These are phyloP conservation scores for Cephus runcator DNA, from an alignment of 2,888 invertebrate genomes.

Conservation along the genomic window DNA sequence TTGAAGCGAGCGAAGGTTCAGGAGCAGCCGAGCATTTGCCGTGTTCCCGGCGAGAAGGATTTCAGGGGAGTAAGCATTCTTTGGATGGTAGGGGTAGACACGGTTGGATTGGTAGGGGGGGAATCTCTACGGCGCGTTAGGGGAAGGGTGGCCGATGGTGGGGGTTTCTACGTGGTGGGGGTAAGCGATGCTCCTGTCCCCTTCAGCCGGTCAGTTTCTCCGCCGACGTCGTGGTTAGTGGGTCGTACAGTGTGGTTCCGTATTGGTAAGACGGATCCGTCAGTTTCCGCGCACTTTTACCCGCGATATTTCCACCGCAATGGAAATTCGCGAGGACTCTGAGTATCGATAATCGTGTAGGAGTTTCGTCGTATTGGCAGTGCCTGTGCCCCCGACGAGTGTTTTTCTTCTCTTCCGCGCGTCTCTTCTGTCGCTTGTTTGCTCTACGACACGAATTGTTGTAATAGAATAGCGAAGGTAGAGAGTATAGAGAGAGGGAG, in stretches of 20 bases:
- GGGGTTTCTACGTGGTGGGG: constrained; percentile 41
- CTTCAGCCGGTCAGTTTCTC: constrained; percentile 53
- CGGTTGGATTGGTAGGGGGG: constrained; percentile 12
- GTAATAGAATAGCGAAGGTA: background rate
- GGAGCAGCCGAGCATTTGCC: background rate
- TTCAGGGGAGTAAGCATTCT: background rate
- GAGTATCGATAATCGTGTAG: background rate
- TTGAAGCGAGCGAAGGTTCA: background rate
- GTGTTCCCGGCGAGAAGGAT: background rate
- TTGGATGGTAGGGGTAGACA: background rate
- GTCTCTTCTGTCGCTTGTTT: background rate
- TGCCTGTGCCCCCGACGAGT: background rate
- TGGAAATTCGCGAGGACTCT: constrained; percentile 1
- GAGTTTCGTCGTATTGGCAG: background rate
- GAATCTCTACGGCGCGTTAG: background rate
- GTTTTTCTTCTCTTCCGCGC: background rate
- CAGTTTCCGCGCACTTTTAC: background rate
- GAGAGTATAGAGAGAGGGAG: background rate
- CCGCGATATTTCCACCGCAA: background rate
- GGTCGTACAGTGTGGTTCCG: constrained; percentile 33
- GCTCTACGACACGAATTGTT: background rate
- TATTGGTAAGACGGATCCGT: background rate
- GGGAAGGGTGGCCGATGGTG: constrained; percentile 13
- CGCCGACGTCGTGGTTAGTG: constrained; percentile 51
- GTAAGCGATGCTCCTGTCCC: constrained; percentile 49